A percentile compares a stretch with the other conserved stretches of the same genome.
Conservation (phyloP, 2,888 invertebrate species). For the Brenthis daphne region DNA sequence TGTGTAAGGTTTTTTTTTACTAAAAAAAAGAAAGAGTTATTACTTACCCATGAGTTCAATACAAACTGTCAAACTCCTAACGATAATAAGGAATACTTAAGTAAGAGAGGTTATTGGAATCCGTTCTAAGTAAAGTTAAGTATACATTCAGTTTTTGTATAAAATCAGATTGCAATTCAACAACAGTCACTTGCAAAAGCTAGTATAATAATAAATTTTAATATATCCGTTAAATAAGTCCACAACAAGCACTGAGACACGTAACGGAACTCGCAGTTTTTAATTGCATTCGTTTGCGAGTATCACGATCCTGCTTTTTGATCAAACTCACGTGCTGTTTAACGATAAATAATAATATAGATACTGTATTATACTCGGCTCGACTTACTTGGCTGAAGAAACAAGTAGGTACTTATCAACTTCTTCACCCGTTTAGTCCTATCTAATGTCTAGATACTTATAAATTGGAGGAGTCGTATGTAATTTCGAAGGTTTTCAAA, state of each 20-base stretch:
- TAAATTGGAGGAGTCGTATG: too few relatives aligned
- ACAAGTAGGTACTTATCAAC: neutral
- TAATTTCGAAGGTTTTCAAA: too few relatives aligned
- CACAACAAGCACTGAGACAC: slow-evolving; percentile 29
- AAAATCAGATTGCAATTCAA: neutral
- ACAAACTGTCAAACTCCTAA: too few relatives aligned
- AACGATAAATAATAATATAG: slow-evolving; percentile 37
- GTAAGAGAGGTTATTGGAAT: too few relatives aligned
- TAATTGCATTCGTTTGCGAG: slow-evolving; percentile 61
- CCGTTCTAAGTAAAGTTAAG: too few relatives aligned
- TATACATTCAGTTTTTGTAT: too few relatives aligned
- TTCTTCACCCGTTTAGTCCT: neutral
- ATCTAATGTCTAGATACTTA: too few relatives aligned
- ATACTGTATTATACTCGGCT: slow-evolving; percentile 10
- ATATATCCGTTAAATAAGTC: slow-evolving; percentile 13
- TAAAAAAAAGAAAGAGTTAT: too few relatives aligned
- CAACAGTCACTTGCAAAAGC: neutral
- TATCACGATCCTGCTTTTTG: slow-evolving; percentile 51
- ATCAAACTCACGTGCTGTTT: slow-evolving; percentile 40
- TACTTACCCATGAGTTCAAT: too few relatives aligned
- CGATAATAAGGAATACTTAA: too few relatives aligned
- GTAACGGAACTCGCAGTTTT: slow-evolving; percentile 38
- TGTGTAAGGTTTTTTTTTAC: too few relatives aligned
- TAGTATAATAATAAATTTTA: slow-evolving; percentile 8
- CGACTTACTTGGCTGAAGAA: neutral